phyloP scores from a whole-genome alignment of 2,113 vertebrate species.

The Platysternon megacephalum region DNA sequence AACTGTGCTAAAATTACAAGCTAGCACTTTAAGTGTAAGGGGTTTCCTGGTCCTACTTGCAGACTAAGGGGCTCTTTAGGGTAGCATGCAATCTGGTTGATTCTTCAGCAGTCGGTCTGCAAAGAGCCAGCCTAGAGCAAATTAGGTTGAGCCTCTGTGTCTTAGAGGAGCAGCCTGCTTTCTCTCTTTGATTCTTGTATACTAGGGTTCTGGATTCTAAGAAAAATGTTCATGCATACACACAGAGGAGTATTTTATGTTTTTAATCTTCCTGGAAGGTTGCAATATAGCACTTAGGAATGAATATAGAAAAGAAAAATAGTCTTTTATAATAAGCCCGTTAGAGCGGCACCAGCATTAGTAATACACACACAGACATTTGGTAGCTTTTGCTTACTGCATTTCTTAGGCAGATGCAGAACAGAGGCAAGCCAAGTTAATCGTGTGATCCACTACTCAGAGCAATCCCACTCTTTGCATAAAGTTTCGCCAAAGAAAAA shows the following conservation, averaged over 20 bases:
- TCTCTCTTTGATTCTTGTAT: no score
- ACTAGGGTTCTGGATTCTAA: no score
- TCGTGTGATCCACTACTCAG: not conserved
- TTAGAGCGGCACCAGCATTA: not conserved
- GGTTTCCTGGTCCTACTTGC: not conserved
- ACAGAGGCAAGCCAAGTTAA: not conserved
- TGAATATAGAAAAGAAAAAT: not conserved
- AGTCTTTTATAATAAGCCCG: not conserved
- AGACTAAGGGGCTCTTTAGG: not conserved
- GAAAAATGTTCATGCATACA: no score
- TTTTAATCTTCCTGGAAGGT: no score
- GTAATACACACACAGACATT: not conserved
- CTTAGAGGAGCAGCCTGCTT: no score
- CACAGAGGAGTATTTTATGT: no score
- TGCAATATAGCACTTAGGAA: not conserved
- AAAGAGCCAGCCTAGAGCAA: no score
- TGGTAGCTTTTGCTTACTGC: not conserved
- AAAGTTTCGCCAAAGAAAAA: not conserved
- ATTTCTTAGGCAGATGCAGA: not conserved
- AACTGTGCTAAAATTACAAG: no score
- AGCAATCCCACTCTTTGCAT: not conserved
- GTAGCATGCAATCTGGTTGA: not conserved
- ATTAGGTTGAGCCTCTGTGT: no score
- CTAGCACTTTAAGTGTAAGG: not conserved
- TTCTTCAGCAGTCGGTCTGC: no score